Evolutionary conservation across 2,888 invertebrate genomes (phyloP).

Genomic region (Meloe dianella): DNA sequence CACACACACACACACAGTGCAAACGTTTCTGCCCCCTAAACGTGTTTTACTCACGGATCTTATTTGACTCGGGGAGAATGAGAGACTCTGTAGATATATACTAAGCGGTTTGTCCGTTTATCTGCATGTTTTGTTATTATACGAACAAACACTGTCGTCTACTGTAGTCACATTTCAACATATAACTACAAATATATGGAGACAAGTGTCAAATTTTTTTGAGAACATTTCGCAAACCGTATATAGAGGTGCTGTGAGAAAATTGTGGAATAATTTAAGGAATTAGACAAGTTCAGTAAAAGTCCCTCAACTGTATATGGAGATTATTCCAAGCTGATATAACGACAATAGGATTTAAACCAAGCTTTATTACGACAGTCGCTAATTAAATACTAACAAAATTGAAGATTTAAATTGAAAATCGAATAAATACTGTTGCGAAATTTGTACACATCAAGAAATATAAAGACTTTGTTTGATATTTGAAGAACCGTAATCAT

Average conservation of each 20-base stretch:
- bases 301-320: constrained; percentile 1
- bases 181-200: too few species aligned
- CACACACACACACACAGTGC: not conserved
- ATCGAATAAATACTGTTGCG: not conserved
- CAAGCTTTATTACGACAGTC: constrained; percentile 7
- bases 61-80: constrained; percentile 19
- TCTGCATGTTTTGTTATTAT: constrained; percentile 12
- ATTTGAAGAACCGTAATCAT: too few species aligned
- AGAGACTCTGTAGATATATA: not conserved
- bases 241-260: not conserved
- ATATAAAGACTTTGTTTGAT: not conserved
- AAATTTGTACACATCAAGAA: constrained; percentile 7
- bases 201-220: not conserved
- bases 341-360: constrained; percentile 10
- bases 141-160: not conserved
- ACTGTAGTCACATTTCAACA: not conserved
- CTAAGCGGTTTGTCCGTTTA: constrained; percentile 31
- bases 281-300: not conserved
- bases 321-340: not conserved
- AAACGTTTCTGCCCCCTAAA: constrained; percentile 2
- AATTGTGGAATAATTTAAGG: not conserved
- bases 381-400: constrained; percentile 11
- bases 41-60: constrained; percentile 9
- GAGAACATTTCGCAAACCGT: too few species aligned
- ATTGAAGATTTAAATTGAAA: constrained; percentile 8